Base-by-base conservation (phyloP, 2,888 invertebrate genomes). In the Nezara viridula region DNA sequence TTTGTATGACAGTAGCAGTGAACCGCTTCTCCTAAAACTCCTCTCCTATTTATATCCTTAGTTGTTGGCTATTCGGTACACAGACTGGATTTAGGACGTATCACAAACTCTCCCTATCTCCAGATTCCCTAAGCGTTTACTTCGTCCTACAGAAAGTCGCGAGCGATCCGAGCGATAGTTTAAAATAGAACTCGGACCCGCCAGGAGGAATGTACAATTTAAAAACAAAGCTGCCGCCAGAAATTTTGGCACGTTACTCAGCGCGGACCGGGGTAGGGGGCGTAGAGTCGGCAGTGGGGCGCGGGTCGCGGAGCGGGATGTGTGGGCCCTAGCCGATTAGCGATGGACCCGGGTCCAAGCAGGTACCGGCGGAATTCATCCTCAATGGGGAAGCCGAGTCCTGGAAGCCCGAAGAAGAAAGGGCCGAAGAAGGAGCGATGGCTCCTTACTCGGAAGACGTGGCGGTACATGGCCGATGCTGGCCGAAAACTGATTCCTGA, bases 401-500 rank as follows among this genome's bases (percentile, higher is more conserved):
- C 88, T 81, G 88, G 88, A 37, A 88, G 86, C 60, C 77, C 66
- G 60, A 86, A 88, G 27, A 89, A 86, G 88, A 66, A 89, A 66
- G 89, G 89, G 77, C 50, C 88, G 14, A 92, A 93, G 88, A 96
- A 96, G 92, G 97, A 97, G 93, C 95, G 97, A 93, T 98, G 97
- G 97, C 94, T 97, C 90, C 94, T 97, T 90, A 97, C 97, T 85
- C 94, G 97, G 90, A 97, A 98, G 93, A 97, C 97, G 86, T 97
- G 97, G 97, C 94, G 97, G 92, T 97, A 97, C 93, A 98, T 98
- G 97, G 95, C 97, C n/a, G 97, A 97, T 92, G 97, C 97, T 50
- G 97, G 97, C 85, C 95, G 96, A 90, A 96, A 96, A 92, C 94
- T 98, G 88, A 95, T 97, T 89, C 97, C 97, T n/a, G 97, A 97